These are phyloP conservation scores for Oryzias dopingdopingensis DNA, from an alignment of 2,797 vertebrate species.

Conservation along the genomic window DNA sequence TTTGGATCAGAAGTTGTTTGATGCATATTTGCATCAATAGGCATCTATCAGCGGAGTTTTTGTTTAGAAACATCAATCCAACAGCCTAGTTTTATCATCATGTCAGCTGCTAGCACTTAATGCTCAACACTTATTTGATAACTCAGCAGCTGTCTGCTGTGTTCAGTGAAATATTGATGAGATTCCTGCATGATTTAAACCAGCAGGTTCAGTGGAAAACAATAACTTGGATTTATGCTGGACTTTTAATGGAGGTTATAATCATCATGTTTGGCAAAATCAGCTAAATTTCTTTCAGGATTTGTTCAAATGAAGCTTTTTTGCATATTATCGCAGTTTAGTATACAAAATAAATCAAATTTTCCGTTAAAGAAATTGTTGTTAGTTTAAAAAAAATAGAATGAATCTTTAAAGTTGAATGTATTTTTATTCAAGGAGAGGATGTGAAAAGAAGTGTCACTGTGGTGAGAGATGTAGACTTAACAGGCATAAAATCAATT, in stretches of 20 bases:
- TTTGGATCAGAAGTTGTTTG: no score
- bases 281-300: not conserved
- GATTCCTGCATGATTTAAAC: not conserved
- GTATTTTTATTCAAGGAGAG: not conserved
- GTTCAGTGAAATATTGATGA: constrained; percentile 11
- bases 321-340: not conserved
- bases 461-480: not conserved
- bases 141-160: constrained; percentile 4
- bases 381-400: not conserved
- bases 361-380: not conserved
- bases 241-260: not conserved
- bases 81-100: no score
- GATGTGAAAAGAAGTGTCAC: not conserved
- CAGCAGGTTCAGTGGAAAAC: not conserved
- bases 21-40: no score
- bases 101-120: no score
- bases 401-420: not conserved
- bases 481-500: constrained; percentile 28
- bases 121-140: no score
- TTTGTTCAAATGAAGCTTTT: not conserved
- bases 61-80: no score
- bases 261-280: not conserved
- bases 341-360: not conserved
- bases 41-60: no score
- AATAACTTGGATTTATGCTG: no score